phyloP scores from a whole-genome alignment of 30 jellyfish, hydroid and myxozoan species.

The Catostylus mosaicus region DNA sequence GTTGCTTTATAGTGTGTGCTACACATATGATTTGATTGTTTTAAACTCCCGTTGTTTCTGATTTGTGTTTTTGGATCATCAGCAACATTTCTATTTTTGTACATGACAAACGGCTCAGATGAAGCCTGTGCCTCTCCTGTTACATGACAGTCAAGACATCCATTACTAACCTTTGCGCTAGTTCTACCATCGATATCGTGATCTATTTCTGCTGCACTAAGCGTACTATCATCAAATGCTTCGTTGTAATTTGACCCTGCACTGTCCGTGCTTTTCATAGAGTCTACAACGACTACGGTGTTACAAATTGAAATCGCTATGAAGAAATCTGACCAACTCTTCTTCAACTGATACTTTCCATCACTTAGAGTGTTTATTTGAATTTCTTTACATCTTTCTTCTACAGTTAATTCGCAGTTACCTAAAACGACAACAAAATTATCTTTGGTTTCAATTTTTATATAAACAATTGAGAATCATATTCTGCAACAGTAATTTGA shows the following conservation, averaged over 20 bases:
- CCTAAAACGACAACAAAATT: slow-evolving; percentile 19
- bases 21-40: background rate
- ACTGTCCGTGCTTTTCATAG: slow-evolving; percentile 62
- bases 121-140: background rate
- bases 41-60: slow-evolving; percentile 6
- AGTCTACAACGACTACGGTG: slow-evolving; percentile 81
- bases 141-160: background rate
- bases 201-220: background rate
- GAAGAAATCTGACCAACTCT: slow-evolving; percentile 89
- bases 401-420: slow-evolving; percentile 23
- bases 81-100: slow-evolving; percentile 15
- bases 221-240: slow-evolving; percentile 49
- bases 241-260: slow-evolving; percentile 53
- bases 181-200: background rate
- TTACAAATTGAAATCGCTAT: slow-evolving; percentile 83
- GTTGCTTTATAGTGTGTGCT: background rate
- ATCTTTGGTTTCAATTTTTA: too few species aligned
- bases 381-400: slow-evolving; percentile 37
- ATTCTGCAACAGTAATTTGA: too few species aligned
- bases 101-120: slow-evolving; percentile 48
- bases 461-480: too few species aligned
- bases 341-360: slow-evolving; percentile 27
- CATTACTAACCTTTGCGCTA: background rate
- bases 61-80: slow-evolving; percentile 12
- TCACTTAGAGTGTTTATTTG: slow-evolving; percentile 41